phyloP scores from a whole-genome alignment of 2,797 vertebrate genomes.

The Limnodromus scolopaceus region DNA sequence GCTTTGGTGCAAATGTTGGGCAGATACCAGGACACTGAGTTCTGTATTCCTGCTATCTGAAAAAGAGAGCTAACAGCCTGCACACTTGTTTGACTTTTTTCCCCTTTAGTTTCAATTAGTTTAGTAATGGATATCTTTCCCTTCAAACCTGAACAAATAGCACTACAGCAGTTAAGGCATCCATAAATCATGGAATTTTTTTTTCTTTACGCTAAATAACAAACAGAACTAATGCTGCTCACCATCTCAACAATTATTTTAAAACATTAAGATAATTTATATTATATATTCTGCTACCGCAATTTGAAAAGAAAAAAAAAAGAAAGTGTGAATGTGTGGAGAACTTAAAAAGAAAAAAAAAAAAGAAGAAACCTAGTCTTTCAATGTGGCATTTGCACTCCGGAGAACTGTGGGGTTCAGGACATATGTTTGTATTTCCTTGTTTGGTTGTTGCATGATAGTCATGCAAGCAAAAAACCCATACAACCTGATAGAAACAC shows the following conservation, averaged over 20 bases:
- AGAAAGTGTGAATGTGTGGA: rapidly evolving
- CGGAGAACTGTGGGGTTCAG: background rate
- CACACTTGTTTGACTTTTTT: background rate
- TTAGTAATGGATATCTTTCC: background rate
- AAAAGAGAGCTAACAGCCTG: background rate
- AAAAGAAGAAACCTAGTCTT: background rate
- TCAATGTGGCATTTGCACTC: background rate
- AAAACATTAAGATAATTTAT: background rate
- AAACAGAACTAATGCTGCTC: background rate
- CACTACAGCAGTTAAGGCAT: background rate
- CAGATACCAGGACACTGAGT: background rate
- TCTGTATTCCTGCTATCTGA: background rate
- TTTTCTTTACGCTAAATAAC: background rate
- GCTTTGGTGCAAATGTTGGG: background rate
- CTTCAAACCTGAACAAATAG: background rate
- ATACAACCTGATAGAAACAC: background rate
- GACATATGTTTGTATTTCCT: background rate
- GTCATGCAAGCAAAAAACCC: background rate
- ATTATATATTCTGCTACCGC: background rate
- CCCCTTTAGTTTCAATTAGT: background rate
- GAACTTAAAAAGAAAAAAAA: too few species aligned
- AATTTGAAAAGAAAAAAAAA: background rate
- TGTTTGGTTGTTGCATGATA: background rate
- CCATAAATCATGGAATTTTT: background rate
- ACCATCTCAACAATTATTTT: background rate